Evolutionary conservation across 2,113 vertebrate genomes (phyloP).

Genomic region (Todiramphus saurophagus): DNA sequence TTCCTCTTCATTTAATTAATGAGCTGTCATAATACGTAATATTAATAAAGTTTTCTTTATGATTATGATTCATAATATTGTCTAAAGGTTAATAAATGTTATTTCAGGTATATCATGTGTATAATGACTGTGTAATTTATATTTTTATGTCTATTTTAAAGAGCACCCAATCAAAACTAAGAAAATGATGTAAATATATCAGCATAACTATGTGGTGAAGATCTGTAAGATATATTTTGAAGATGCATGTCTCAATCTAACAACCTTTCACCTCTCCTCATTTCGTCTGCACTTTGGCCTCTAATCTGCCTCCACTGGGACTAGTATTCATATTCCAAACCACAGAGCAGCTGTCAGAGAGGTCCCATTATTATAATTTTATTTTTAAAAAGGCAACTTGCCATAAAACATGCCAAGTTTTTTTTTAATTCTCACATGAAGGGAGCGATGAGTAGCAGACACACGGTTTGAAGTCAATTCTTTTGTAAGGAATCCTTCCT

Average conservation of each 20-base stretch:
- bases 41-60: neutral
- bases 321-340: neutral
- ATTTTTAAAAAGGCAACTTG: neutral
- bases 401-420: neutral
- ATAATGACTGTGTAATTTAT: neutral
- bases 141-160: neutral
- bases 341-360: neutral
- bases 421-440: neutral
- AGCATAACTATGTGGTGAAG: neutral
- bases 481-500: neutral
- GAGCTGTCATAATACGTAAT: neutral
- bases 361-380: neutral
- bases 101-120: neutral
- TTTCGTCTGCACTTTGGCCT: neutral
- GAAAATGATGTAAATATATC: neutral
- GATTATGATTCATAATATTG: neutral
- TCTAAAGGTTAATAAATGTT: neutral
- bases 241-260: neutral
- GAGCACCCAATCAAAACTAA: neutral
- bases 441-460: neutral
- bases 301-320: neutral
- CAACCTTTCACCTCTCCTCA: neutral
- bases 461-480: neutral
- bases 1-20: neutral
- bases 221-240: neutral